A percentile compares a stretch with the other conserved stretches of the same genome.
Conservation (phyloP, 2,113 vertebrate species). For the Dasyurus viverrinus region DNA sequence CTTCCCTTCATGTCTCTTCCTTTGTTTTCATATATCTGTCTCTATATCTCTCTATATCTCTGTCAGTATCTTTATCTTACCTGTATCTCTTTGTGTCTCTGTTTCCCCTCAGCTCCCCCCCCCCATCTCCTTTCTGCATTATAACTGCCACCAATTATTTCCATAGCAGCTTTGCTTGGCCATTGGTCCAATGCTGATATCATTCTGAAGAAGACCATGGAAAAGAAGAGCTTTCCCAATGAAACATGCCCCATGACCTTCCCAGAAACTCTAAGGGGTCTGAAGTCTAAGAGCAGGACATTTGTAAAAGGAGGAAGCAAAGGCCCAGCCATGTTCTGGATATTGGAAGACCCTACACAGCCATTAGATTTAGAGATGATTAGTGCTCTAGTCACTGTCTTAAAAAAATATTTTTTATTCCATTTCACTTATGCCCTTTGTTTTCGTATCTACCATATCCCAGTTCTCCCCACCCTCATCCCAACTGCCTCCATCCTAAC, state of each 20-base stretch:
- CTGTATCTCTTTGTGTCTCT: background rate
- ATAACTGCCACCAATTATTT: conserved; percentile 37
- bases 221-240: background rate
- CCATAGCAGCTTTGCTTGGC: conserved; percentile 68
- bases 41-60: background rate
- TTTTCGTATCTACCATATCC: background rate
- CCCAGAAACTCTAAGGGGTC: background rate
- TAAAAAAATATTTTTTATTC: too few relatives aligned
- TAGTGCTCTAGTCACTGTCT: too few relatives aligned
- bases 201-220: conserved; percentile 59
- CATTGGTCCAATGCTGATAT: conserved; percentile 48
- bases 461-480: background rate
- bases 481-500: too few relatives aligned
- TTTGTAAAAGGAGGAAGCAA: background rate
- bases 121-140: background rate
- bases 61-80: background rate
- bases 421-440: too few relatives aligned
- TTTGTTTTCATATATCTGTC: too few relatives aligned
- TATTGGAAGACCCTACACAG: background rate
- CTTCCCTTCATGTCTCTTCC: too few relatives aligned
- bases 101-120: background rate
- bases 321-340: background rate
- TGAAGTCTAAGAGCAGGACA: background rate
- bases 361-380: too few relatives aligned
- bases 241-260: conserved; percentile 24